Evolutionary conservation across 1,140 invertebrate genomes (phyloP), one percentile per base, ranked within the genome.

Genomic region (Gonioctena quinquepunctata): DNA sequence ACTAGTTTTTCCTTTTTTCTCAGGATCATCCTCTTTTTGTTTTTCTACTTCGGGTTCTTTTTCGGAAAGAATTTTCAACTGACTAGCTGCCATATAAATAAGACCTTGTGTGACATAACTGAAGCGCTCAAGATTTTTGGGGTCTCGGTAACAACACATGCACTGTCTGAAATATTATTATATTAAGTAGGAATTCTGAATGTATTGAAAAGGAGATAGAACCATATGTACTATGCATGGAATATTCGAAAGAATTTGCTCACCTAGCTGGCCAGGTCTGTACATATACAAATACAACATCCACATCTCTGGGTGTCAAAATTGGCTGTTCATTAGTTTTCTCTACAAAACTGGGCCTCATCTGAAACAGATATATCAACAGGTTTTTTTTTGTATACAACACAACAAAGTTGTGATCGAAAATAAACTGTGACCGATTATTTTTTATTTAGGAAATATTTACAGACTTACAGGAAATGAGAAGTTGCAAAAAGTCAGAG

Each of bases 141-240:
- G 88, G 84, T 96, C 94, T 71, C 94, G 89, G 83, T 94, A 96
- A 84, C 93, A 94, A 83, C 94, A 96, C 90, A 95, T 94, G 81
- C 95, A 97, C 85, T 96, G 94, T 78, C 93, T 91, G 82, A 73
- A 87, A 89, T 49, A 64, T 23, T 19, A n/a, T n/a, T n/a, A n/a
- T n/a, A n/a, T n/a, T n/a, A n/a, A n/a, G n/a, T n/a, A n/a, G n/a
- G n/a, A n/a, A 50, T 25, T 8, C 28, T 11, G 8, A 42, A 2
- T 13, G n/a, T 8, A n/a, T 42, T 42, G 28, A 42, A 42, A 42
- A 42, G 2, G 11, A 42, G n/a, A 42, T 42, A n/a, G n/a, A 42
- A 42, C 11, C n/a, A 42, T 42, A 42, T 42, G 33, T 42, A 7
- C 6, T 42, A n/a, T 6, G n/a, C 33, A 42, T 42, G 6, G 6